Conservation (phyloP, 2,113 vertebrate genomes). For the Callorhinus ursinus region DNA sequence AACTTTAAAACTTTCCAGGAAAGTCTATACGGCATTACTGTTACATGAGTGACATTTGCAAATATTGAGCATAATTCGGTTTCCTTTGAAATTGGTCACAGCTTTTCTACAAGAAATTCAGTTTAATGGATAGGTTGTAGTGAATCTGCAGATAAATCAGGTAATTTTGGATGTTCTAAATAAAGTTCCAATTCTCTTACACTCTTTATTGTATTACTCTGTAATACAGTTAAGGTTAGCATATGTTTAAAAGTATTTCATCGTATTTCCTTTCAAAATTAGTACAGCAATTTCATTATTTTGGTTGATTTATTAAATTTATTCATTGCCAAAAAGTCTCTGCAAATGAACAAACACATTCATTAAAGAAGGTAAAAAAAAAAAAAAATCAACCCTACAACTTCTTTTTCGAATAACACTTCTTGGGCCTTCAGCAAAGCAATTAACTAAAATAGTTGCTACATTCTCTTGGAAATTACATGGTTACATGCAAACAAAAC, state of each 20-base stretch:
- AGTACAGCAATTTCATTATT: slow-evolving; percentile 59
- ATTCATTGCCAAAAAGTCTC: slow-evolving; percentile 26
- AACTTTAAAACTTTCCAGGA: slow-evolving; percentile 59
- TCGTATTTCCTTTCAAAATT: slow-evolving; percentile 29
- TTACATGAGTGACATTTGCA: slow-evolving; percentile 63
- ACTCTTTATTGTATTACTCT: not conserved
- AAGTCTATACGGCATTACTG: not conserved
- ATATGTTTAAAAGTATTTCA: not conserved
- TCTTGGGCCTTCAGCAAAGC: not conserved
- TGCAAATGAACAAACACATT: slow-evolving; percentile 44
- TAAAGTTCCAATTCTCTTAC: not conserved
- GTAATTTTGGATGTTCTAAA: slow-evolving; percentile 52
- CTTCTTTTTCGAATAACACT: slow-evolving; percentile 23
- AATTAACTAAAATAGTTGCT: not conserved
- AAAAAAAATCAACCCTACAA: not conserved
- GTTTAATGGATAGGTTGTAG: slow-evolving; percentile 34
- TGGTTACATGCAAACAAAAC: not conserved
- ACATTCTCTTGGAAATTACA: not conserved
- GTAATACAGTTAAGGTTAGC: not conserved
- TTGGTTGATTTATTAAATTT: slow-evolving; percentile 39
- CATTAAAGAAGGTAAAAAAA: not conserved
- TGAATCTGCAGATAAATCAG: slow-evolving; percentile 9
- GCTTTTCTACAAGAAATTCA: slow-evolving; percentile 60
- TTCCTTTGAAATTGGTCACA: slow-evolving; percentile 64
- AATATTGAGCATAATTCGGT: slow-evolving; percentile 71